Evolutionary conservation across 2,797 vertebrate genomes (phyloP), one percentile per base, ranked within the genome.

Genomic region (Gila robusta): DNA sequence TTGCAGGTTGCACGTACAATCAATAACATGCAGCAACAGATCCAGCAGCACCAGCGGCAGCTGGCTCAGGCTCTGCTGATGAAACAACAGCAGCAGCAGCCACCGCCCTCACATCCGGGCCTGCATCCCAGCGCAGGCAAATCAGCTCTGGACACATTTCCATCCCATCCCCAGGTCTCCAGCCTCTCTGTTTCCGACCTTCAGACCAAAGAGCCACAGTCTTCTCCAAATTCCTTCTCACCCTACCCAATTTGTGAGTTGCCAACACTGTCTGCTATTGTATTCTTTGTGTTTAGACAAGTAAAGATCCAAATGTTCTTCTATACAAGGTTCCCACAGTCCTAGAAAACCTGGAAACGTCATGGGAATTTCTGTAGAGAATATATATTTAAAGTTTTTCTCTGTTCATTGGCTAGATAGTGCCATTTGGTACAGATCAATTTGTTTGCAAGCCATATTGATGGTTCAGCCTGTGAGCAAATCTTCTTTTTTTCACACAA

Each of bases 21-120:
- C 98, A 98, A 97, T 96, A 99, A 98, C 97, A 99, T 99, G 97
- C 98, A 99, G 97, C 98, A 99, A 96, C 98, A 99, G 96, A 99
- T 99, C 96, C 98, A 99, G 95, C 98, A 99, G 96, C 98, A 99
- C 96, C 98, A 99, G 96, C 97, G 98, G 93, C 98, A 99, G 96
- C 97, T 99, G 95, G 98, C 98, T 96, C 98, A 99, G 96, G 97
- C 98, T 92, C 96, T 99, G 96, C 96, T 99, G 90, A 96, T 97
- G 96, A 99, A 99, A 95, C 98, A 98, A 95, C 97, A 95, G 80
- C 96, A 86, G 52, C 86, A 87, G 73, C 84, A 82, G 81, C 86
- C 81, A 32, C 94, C 94, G 73, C 92, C 97, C 94, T 94, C 96
- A 94, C 90, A 97, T 91, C 93, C 97, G 90, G 95, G 97, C 94